Evolutionary conservation across 2,888 invertebrate species (phyloP).

Genomic region (Trissonchulus latispiculum): DNA sequence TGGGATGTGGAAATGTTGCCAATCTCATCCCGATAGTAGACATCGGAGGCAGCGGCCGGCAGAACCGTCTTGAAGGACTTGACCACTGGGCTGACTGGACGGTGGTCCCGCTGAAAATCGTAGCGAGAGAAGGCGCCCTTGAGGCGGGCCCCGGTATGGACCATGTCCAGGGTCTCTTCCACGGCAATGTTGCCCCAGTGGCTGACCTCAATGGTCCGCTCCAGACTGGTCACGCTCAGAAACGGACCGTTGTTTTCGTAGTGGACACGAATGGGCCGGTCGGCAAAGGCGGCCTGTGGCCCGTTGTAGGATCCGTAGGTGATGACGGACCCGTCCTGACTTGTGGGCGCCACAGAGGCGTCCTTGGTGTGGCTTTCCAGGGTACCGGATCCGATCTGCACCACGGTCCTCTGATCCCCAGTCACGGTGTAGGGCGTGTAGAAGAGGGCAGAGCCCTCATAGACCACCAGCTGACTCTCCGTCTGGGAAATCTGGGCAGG

Average conservation of each 20-base stretch:
- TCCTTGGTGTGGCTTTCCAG: conserved; percentile 68
- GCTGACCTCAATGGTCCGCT: conserved; percentile 82
- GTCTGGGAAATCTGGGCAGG: conserved; percentile 80
- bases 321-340: conserved; percentile 66
- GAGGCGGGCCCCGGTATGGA: conserved; percentile 80
- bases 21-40: conserved; percentile 95
- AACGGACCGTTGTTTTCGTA: conserved; percentile 95
- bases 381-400: conserved; percentile 64
- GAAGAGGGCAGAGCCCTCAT: conserved; percentile 68
- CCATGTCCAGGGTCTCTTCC: conserved; percentile 81
- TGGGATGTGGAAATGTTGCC: conserved; percentile 96
- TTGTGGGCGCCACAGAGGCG: conserved; percentile 58
- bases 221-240: conserved; percentile 74
- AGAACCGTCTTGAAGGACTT: conserved; percentile 69
- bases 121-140: conserved; percentile 75
- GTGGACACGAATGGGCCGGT: conserved; percentile 65
- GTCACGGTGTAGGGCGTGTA: conserved; percentile 69
- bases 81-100: conserved; percentile 68
- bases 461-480: conserved; percentile 78
- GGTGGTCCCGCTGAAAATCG: conserved; percentile 86
- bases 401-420: conserved; percentile 69
- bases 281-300: conserved; percentile 45
- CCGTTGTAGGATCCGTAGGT: conserved; percentile 79
- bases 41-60: conserved; percentile 77
- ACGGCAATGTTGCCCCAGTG: conserved; percentile 99